Base-by-base conservation (phyloP, 2,888 invertebrate species). In the Pterobdella sp. region DNA sequence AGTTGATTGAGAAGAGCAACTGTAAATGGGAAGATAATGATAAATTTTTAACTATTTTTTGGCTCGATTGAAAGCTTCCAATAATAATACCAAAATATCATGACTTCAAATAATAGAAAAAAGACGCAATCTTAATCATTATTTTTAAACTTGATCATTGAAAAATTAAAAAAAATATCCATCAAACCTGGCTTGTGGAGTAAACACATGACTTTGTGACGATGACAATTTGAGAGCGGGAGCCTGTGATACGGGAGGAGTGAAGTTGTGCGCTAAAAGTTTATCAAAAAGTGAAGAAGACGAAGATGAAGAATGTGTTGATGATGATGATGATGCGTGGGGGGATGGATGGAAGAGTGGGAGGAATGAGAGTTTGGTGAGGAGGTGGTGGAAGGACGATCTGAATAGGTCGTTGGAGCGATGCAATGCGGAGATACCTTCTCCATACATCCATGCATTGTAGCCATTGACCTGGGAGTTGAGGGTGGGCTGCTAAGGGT, bases 391-490 rank as follows among this genome's bases (percentile, higher is more conserved):
- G 75, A 82, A 80, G 29, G 81, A 80, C 72, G 80, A 78, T 68
- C 81, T 77, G n/a, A 80, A 76, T 56, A 79, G 78, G 75, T 82
- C 82, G 36, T 77, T 77, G 64, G 77, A 79, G 49, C 82, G 78
- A 37, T 79, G 80, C 77, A 82, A 81, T 64, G 79, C 78, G 70
- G 74, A 76, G 63, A 79, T 80, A 7, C 81, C 79, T 42, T 78
- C 74, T 31, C 80, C 79, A 63, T 78, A 77, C 31, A 73, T 65
- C 71, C 83, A 78, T 60, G 79, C 80, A 76, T 81, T 81, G 78
- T 81, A 82, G 68, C 79, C 79, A 77, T 82, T 81, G 60, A 80
- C 79, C 83, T 83, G 79, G 31, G 63, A 31, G 26, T 31, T 29
- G 49, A 73, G n/a, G 18, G 4, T n/a, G 37, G 35, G 18, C 36